A percentile compares a stretch with the other conserved stretches of the same genome.
These are phyloP conservation scores for Tautogolabrus adspersus DNA, from an alignment of 2,113 vertebrate species.

Conservation along the genomic window DNA sequence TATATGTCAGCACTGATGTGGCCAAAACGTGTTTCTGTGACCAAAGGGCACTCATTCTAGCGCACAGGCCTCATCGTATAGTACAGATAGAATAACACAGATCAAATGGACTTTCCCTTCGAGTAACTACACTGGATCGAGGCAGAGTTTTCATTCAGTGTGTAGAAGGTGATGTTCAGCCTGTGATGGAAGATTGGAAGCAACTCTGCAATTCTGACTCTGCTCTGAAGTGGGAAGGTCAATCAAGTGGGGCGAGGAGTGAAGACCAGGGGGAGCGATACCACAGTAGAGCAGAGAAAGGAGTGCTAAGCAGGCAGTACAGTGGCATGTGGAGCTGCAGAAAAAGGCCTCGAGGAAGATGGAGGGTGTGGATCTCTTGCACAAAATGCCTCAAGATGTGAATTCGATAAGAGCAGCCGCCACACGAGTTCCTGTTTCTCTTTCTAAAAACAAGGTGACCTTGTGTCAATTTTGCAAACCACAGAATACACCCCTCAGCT, in stretches of 20 bases:
- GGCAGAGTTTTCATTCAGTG: conserved; percentile 21
- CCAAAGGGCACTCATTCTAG: background rate
- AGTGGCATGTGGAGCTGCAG: conserved; percentile 28
- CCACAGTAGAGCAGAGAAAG: conserved; percentile 23
- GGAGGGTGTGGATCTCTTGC: conserved; percentile 37
- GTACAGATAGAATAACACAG: conserved; percentile 15
- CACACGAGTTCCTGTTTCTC: conserved; percentile 47
- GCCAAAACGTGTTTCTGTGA: background rate
- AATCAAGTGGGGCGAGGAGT: conserved; percentile 19
- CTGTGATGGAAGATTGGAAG: conserved; percentile 17
- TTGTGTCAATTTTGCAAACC: conserved; percentile 60
- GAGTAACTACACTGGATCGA: conserved; percentile 22
- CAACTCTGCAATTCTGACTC: conserved; percentile 1
- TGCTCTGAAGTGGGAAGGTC: conserved; percentile 43
- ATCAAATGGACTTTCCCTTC: conserved; percentile 22
- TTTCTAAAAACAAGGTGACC: conserved; percentile 62
- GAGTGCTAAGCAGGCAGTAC: conserved; percentile 5
- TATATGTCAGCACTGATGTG: background rate
- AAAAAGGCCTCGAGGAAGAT: conserved; percentile 29
- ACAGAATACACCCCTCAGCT: conserved; percentile 46
- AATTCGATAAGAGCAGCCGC: conserved; percentile 40
- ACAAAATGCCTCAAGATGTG: conserved; percentile 5
- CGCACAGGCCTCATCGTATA: background rate
- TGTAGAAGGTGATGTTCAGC: conserved; percentile 24
- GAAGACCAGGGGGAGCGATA: conserved; percentile 25